These are phyloP conservation scores for Nymphalis c-album DNA, from an alignment of 2,888 invertebrate genomes.

Conservation along the genomic window DNA sequence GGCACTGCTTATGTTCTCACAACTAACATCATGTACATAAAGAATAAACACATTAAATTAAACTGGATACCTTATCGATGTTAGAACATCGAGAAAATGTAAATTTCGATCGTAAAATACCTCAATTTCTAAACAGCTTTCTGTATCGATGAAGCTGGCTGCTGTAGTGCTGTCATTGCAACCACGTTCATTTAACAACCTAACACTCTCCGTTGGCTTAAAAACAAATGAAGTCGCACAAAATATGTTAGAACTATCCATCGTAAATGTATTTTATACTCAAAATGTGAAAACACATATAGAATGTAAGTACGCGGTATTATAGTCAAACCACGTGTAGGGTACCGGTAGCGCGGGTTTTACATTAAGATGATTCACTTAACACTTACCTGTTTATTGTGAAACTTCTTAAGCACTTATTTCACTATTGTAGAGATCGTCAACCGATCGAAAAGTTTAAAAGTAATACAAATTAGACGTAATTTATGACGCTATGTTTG, in stretches of 20 bases:
- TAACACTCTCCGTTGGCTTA: constrained; percentile 53
- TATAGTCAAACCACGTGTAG: constrained; percentile 74
- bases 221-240: constrained; percentile 48
- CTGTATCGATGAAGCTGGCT: constrained; percentile 63
- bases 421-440: constrained; percentile 70
- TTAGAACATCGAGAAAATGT: constrained; percentile 7
- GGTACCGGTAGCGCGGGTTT: constrained; percentile 75
- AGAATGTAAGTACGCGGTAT: constrained; percentile 62
- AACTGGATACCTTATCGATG: background rate
- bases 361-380: constrained; percentile 62
- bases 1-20: constrained; percentile 26
- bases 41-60: background rate
- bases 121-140: constrained; percentile 39
- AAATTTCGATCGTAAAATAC: constrained; percentile 19
- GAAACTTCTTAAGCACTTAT: constrained; percentile 78
- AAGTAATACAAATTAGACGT: constrained; percentile 67
- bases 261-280: constrained; percentile 47
- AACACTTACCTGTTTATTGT: constrained; percentile 76
- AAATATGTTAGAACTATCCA: constrained; percentile 45
- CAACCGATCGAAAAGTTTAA: constrained; percentile 62
- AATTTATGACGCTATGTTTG: constrained; percentile 77
- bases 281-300: constrained; percentile 58
- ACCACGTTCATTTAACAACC: constrained; percentile 79
- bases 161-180: constrained; percentile 60
- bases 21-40: constrained; percentile 7